These are phyloP conservation scores for Rhopalosiphum nymphaeae DNA, from an alignment of 2,888 invertebrate species.

Conservation along the genomic window DNA sequence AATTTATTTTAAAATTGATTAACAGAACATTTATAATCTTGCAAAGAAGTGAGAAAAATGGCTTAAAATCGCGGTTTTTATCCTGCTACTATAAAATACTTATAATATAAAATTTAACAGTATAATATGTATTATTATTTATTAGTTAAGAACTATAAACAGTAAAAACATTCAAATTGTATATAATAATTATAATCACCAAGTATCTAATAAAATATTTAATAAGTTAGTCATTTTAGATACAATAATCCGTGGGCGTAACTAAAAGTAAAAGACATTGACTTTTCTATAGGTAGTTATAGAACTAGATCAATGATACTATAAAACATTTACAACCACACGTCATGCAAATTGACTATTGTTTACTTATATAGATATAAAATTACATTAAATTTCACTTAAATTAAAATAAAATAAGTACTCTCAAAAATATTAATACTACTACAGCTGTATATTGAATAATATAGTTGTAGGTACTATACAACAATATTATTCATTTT, in stretches of 20 bases:
- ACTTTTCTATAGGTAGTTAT: constrained; percentile 38
- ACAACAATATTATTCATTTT: background rate
- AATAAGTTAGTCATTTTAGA: constrained; percentile 28
- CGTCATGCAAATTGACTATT: constrained; percentile 35
- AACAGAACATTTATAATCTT: background rate
- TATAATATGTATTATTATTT: background rate
- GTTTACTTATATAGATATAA: background rate
- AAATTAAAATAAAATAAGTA: background rate
- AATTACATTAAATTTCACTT: background rate
- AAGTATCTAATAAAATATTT: constrained; percentile 22
- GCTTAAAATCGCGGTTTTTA: background rate
- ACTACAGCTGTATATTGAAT: background rate
- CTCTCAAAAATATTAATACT: background rate
- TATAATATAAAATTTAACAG: background rate
- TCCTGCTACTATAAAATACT: background rate
- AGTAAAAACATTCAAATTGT: background rate
- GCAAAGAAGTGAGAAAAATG: background rate
- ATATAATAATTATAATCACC: constrained; percentile 1
- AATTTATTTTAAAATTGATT: background rate
- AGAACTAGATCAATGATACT: constrained; percentile 37
- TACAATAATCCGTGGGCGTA: constrained; percentile 31
- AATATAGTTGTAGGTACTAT: background rate
- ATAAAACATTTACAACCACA: background rate
- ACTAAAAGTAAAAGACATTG: constrained; percentile 27
- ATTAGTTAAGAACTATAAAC: background rate